Evolutionary conservation across 2,888 invertebrate species (phyloP).

Genomic region (Heliothis peltigera): DNA sequence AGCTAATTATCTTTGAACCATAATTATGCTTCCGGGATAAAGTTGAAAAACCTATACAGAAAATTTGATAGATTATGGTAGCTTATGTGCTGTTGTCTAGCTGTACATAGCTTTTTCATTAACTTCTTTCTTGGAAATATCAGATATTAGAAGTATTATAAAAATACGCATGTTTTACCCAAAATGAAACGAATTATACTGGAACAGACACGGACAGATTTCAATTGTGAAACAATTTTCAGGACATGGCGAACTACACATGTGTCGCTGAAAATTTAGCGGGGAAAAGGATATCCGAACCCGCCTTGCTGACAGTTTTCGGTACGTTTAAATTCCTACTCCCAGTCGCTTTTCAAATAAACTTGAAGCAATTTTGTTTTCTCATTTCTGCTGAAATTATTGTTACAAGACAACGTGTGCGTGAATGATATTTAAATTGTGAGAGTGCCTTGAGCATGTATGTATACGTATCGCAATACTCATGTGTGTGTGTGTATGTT

Average conservation of each 20-base stretch:
- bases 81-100: no score
- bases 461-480: no score
- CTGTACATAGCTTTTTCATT: no score
- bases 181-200: conserved; percentile 31
- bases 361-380: conserved; percentile 13
- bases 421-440: no score
- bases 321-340: conserved; percentile 91
- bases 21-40: no score
- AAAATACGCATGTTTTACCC: neutral
- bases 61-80: no score
- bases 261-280: conserved; percentile 98
- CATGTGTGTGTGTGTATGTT: no score
- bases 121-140: no score
- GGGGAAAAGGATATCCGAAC: conserved; percentile 95
- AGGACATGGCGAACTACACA: conserved; percentile 98
- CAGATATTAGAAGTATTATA: neutral
- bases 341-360: conserved; percentile 25
- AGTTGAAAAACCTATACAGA: no score
- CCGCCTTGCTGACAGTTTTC: conserved; percentile 96
- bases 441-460: no score
- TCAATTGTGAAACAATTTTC: conserved; percentile 67
- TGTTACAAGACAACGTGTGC: no score
- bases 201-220: conserved; percentile 46
- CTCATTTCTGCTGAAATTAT: neutral
- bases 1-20: no score